Conservation (phyloP, 2,888 invertebrate genomes). For the Dione vanillae region DNA sequence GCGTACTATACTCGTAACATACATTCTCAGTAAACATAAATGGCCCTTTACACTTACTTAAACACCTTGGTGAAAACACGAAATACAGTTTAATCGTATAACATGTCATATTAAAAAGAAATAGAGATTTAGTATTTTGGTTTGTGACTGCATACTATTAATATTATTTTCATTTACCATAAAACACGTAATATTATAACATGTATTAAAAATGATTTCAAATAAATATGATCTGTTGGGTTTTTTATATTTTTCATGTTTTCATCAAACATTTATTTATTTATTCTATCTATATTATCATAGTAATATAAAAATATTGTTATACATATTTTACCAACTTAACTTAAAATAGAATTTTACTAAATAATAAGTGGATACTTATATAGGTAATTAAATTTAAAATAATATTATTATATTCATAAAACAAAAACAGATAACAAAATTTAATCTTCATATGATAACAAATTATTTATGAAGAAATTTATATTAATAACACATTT, state of each 20-base stretch:
- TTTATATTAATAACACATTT: too few relatives aligned
- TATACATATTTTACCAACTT: too few relatives aligned
- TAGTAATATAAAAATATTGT: too few relatives aligned
- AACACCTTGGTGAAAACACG: conserved; percentile 12
- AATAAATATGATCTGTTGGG: too few relatives aligned
- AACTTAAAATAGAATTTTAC: too few relatives aligned
- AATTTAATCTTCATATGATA: too few relatives aligned
- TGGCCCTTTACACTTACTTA: conserved; percentile 3
- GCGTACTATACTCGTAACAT: conserved; percentile 16
- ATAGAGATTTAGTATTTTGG: background rate
- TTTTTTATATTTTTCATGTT: background rate
- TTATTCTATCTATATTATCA: too few relatives aligned
- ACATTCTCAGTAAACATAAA: conserved; percentile 19
- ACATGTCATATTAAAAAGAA: background rate
- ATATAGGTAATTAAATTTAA: too few relatives aligned
- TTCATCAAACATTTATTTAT: background rate
- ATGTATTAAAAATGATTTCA: background rate
- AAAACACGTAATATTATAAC: background rate
- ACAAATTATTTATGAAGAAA: too few relatives aligned
- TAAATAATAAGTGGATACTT: too few relatives aligned
- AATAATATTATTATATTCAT: too few relatives aligned
- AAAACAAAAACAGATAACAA: too few relatives aligned
- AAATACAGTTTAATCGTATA: background rate
- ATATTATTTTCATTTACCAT: background rate
- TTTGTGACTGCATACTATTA: background rate